Conservation (phyloP, 1,140 invertebrate species). For the Drosophila varians region DNA sequence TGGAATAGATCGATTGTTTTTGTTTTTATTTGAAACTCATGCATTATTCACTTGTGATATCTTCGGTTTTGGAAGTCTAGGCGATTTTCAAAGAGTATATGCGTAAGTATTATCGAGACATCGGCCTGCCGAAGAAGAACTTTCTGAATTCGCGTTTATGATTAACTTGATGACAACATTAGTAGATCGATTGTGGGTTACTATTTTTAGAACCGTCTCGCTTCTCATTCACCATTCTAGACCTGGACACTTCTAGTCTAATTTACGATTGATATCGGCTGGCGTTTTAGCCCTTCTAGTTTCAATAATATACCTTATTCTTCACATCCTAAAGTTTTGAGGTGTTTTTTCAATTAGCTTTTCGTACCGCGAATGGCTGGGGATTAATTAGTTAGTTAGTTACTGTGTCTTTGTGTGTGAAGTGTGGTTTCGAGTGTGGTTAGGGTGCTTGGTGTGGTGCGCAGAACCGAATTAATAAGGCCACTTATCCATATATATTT, state of each 20-base stretch:
- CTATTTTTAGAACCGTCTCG: slow-evolving; percentile 26
- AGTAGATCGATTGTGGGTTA: slow-evolving; percentile 27
- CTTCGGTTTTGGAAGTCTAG: slow-evolving; percentile 22
- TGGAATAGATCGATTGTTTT: not conserved
- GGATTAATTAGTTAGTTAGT: slow-evolving; percentile 21
- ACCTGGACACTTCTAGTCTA: slow-evolving; percentile 30
- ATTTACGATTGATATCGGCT: slow-evolving; percentile 24
- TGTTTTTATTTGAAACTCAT: slow-evolving; percentile 8
- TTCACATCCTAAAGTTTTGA: slow-evolving; percentile 25
- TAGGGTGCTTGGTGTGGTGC: slow-evolving; percentile 55
- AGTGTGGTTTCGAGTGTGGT: slow-evolving; percentile 19
- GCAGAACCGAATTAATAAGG: slow-evolving; percentile 77
- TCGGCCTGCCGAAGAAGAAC: slow-evolving; percentile 69
- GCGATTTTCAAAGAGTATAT: slow-evolving; percentile 65
- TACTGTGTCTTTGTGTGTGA: slow-evolving; percentile 16
- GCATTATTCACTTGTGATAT: slow-evolving; percentile 1
- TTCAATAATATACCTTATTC: slow-evolving; percentile 19
- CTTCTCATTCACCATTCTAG: slow-evolving; percentile 8
- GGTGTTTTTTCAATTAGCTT: slow-evolving; percentile 21
- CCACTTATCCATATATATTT: slow-evolving; percentile 70
- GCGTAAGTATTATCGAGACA: slow-evolving; percentile 46
- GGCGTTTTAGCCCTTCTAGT: slow-evolving; percentile 7
- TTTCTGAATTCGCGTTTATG: slow-evolving; percentile 28
- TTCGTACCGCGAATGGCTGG: slow-evolving; percentile 20
- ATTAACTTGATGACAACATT: slow-evolving; percentile 44